Evolutionary conservation across 2,888 invertebrate genomes (phyloP), one percentile per base, ranked within the genome.

Genomic region (Electrophaes corylata): DNA sequence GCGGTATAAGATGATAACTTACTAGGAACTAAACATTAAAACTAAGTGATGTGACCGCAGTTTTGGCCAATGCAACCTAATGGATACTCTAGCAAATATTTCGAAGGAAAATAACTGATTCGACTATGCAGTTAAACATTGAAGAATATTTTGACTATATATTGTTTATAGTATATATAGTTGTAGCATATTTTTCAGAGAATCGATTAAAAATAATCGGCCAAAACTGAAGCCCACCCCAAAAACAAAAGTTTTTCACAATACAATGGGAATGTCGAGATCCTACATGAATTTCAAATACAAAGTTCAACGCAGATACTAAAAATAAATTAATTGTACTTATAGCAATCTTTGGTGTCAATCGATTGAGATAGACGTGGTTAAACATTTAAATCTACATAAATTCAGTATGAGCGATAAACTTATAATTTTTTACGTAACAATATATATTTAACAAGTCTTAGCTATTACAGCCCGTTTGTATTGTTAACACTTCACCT

Each of bases 201-300:
- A 14, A 12, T 3, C 39, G 11, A 19, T 3, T 16, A 11, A 39
- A 5, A 39, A 39, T 33, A 41, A 18, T 39, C 16, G 31, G 20
- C 20, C 20, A 20, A 41, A 35, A 35, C n/a, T 14, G n/a, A 39
- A 20, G 35, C n/a, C 26, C 57, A 48, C 33, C 52, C 3, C 39
- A 40, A 49, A 39, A 31, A 65, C 40, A 66, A 16, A 37, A 10
- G 10, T 16, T 16, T 6, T 37, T 58, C 75, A 76, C 48, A 74
- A 76, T 73, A 81, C 73, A 82, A 75, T 73, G 77, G 90, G 87
- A 90, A 90, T 88, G 89, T 88, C 81, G 88, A 90, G 84, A 88
- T 87, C 85, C 76, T 79, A 74, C 72, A 72, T 70, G 72, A 72
- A 69, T 69, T 70, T 67, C 62, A 67, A 73, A 73, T 71, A 72